Percentiles rank a stretch among this genome's conserved stretches.
These are phyloP conservation scores for Mythimna lalbum DNA, from an alignment of 2,888 invertebrate genomes.

Conservation along the genomic window DNA sequence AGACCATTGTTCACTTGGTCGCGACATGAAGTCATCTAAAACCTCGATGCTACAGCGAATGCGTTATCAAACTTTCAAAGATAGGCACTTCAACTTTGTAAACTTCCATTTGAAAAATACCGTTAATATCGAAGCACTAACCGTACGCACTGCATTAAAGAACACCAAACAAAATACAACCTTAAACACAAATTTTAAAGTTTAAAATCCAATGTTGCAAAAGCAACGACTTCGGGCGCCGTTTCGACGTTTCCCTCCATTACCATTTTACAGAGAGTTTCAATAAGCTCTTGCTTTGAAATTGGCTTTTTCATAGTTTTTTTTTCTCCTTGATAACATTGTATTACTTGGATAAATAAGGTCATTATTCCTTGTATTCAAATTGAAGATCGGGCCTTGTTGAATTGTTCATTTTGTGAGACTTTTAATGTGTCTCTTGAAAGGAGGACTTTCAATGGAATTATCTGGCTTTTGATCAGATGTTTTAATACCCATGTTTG, in stretches of 20 bases:
- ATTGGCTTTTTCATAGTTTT: constrained; percentile 66
- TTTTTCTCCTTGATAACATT: constrained; percentile 58
- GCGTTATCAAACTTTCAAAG: constrained; percentile 59
- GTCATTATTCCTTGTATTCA: constrained; percentile 62
- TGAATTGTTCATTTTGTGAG: constrained; percentile 54
- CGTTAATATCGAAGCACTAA: constrained; percentile 57
- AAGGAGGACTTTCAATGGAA: constrained; percentile 44
- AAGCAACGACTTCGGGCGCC: constrained; percentile 56
- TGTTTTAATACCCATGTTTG: constrained; percentile 49
- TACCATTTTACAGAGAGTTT: constrained; percentile 68
- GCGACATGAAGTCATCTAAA: constrained; percentile 44
- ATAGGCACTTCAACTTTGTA: constrained; percentile 61
- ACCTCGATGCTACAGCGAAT: constrained; percentile 50
- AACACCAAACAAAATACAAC: constrained; percentile 39
- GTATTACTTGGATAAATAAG: constrained; percentile 65
- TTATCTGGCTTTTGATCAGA: constrained; percentile 52
- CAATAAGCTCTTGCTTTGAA: constrained; percentile 70
- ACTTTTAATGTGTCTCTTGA: constrained; percentile 54
- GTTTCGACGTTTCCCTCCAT: constrained; percentile 65
- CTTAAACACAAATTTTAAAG: constrained; percentile 43
- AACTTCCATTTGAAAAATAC: constrained; percentile 63
- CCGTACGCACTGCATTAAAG: constrained; percentile 60
- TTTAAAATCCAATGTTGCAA: constrained; percentile 57
- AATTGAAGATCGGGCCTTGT: constrained; percentile 57
- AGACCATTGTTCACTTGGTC: constrained; percentile 41